Percentiles rank a stretch among this genome's conserved stretches.
phyloP scores from a whole-genome alignment of 2,888 invertebrate genomes.

The Himalopsyche kuldschensis region DNA sequence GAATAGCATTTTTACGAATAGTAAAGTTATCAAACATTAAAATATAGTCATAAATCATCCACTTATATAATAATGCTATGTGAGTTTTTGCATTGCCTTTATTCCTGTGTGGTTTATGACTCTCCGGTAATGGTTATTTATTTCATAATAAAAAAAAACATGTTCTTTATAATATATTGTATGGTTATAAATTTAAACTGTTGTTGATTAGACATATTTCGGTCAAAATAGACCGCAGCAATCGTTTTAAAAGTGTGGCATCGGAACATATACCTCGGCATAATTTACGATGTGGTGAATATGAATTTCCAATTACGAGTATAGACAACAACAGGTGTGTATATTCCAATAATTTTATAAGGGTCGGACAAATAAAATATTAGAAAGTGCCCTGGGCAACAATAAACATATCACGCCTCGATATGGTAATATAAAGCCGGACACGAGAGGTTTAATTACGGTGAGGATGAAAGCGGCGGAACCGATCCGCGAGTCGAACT shows the following conservation, averaged over 20 bases:
- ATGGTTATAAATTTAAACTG: neutral
- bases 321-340: slow-evolving; percentile 35
- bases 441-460: neutral
- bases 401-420: slow-evolving; percentile 16
- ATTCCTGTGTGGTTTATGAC: too few species aligned
- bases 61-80: too few species aligned
- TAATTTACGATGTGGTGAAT: neutral
- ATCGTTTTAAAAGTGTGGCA: neutral
- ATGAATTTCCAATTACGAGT: slow-evolving; percentile 25
- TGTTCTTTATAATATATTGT: too few species aligned
- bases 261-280: neutral
- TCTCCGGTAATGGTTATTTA: too few species aligned
- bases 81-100: too few species aligned
- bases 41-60: too few species aligned
- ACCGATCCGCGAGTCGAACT: neutral
- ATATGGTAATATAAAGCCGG: neutral
- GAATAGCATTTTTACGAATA: too few species aligned
- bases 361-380: slow-evolving; percentile 17
- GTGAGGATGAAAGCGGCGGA: neutral
- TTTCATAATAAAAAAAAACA: too few species aligned
- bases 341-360: slow-evolving; percentile 28
- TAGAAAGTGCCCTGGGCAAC: slow-evolving; percentile 13
- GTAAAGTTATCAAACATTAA: too few species aligned
- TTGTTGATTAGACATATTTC: neutral
- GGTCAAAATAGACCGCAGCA: neutral